Evolutionary conservation across 2,113 vertebrate species (phyloP).

Genomic region (Psammodynastes pulverulentus): DNA sequence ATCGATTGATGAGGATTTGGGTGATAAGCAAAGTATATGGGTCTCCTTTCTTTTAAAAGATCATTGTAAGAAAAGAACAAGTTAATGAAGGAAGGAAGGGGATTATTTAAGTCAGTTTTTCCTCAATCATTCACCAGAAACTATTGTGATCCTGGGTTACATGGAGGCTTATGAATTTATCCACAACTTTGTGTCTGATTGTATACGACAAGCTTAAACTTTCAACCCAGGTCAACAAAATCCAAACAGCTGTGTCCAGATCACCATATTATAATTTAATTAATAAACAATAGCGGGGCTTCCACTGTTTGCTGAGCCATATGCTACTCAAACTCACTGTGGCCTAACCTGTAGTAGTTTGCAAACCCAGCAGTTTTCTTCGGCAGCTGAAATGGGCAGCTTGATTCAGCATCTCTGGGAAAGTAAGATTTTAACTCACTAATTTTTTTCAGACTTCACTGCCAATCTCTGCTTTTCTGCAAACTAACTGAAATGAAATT

Average conservation of each 20-base stretch:
- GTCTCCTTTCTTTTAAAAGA: neutral
- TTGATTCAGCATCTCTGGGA: neutral
- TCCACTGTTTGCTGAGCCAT: neutral
- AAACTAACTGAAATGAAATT: neutral
- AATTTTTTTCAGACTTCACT: neutral
- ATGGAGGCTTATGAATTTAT: neutral
- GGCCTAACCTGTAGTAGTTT: neutral
- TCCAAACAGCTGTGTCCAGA: neutral
- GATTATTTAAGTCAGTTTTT: neutral
- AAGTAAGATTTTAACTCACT: conserved; percentile 6
- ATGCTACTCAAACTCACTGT: neutral
- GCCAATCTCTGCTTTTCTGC: conserved; percentile 4
- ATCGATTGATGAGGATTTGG: too few relatives aligned
- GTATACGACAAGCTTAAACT: neutral
- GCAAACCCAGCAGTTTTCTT: neutral
- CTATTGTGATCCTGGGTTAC: neutral
- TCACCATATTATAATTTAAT: neutral
- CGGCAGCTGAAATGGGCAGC: neutral
- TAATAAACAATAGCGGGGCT: neutral
- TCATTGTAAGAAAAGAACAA: neutral
- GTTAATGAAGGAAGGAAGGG: neutral
- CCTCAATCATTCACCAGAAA: neutral
- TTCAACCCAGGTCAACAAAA: neutral
- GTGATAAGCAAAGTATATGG: too few relatives aligned
- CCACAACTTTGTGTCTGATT: neutral